Conservation (phyloP, 2,113 vertebrate species). For the Phodopus roborovskii region DNA sequence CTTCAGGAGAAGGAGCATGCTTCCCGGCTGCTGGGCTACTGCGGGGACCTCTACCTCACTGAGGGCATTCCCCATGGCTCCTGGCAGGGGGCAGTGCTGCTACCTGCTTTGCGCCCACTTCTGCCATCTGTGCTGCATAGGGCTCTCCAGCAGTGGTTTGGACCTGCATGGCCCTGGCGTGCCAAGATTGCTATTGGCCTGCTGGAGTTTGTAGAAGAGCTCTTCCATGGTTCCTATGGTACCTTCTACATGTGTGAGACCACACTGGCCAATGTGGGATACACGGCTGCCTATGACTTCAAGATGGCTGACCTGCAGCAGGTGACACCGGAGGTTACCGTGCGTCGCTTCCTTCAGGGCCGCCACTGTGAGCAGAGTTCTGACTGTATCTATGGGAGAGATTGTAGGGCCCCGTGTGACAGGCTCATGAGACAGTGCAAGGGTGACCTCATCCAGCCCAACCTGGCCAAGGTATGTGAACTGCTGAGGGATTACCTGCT, state of each 20-base stretch:
- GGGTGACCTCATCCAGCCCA: constrained; percentile 94
- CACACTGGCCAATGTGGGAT: constrained; percentile 91
- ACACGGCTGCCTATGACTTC: constrained; percentile 95
- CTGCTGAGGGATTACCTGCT: constrained; percentile 95
- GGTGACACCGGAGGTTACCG: constrained; percentile 91
- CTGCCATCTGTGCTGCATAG: constrained; percentile 89
- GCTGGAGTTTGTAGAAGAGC: constrained; percentile 97
- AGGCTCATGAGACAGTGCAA: constrained; percentile 95
- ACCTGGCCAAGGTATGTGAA: constrained; percentile 95
- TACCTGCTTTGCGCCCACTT: constrained; percentile 88
- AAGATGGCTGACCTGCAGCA: constrained; percentile 94
- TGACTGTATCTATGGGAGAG: constrained; percentile 95
- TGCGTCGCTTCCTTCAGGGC: constrained; percentile 92
- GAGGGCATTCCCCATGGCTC: constrained; percentile 91
- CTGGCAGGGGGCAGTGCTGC: constrained; percentile 90
- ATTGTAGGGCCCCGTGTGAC: constrained; percentile 95
- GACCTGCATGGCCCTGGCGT: constrained; percentile 94
- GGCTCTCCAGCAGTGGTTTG: constrained; percentile 94
- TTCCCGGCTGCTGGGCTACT: constrained; percentile 93
- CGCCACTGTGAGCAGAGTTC: constrained; percentile 92
- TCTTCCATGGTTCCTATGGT: constrained; percentile 96
- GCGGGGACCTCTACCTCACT: constrained; percentile 95
- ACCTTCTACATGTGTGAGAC: constrained; percentile 97
- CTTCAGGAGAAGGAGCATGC: constrained; percentile 94
- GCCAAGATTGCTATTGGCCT: constrained; percentile 96